A percentile compares a stretch with the other conserved stretches of the same genome.
Evolutionary conservation across 1,140 invertebrate genomes (phyloP).

Genomic region (Diorhabda carinulata): DNA sequence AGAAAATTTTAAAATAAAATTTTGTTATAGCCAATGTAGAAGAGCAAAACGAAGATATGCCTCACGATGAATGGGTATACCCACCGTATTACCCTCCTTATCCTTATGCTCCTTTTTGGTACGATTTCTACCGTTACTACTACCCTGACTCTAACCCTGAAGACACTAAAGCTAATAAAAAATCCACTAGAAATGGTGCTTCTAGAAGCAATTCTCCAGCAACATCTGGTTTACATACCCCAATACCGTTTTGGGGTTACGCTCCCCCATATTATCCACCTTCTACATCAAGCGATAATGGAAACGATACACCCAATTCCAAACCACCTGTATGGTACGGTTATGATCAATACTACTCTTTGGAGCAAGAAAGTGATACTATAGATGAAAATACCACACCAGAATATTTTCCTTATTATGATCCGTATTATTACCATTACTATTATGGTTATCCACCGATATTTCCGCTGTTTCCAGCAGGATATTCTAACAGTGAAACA

Average conservation of each 20-base stretch:
- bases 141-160: conserved; percentile 21
- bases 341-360: background rate
- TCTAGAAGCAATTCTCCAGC: background rate
- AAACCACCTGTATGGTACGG: conserved; percentile 10
- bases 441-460: conserved; percentile 41
- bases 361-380: conserved; percentile 11
- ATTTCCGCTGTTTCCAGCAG: conserved; percentile 35
- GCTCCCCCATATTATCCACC: conserved; percentile 25
- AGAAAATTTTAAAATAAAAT: conserved; percentile 12
- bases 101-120: conserved; percentile 39
- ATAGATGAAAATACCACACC: conserved; percentile 25
- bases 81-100: conserved; percentile 43
- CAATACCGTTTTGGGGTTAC: conserved; percentile 35
- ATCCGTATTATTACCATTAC: conserved; percentile 41
- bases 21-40: conserved; percentile 46
- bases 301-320: conserved; percentile 20
- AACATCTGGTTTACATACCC: conserved; percentile 6
- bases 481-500: conserved; percentile 37
- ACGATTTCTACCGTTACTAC: conserved; percentile 29
- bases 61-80: conserved; percentile 39
- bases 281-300: conserved; percentile 18
- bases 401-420: conserved; percentile 38
- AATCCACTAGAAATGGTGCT: conserved; percentile 12
- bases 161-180: conserved; percentile 5
- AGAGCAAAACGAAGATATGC: conserved; percentile 36